phyloP scores from a whole-genome alignment of 37 sponge, comb jelly and placozoan species.

The Ianthella basta region DNA sequence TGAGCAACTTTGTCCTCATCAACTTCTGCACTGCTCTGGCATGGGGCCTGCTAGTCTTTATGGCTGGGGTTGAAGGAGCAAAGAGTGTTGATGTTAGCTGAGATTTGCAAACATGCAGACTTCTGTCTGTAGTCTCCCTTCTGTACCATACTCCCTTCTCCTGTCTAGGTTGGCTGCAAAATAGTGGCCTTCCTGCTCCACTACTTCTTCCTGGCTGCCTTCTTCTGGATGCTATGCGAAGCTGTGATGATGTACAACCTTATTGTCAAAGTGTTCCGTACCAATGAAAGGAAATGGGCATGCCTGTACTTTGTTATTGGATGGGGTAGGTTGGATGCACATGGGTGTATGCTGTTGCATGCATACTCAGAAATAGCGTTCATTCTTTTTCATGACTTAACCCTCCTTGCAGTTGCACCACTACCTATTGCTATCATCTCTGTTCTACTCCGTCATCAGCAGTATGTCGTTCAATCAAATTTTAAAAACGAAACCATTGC shows the following conservation, averaged over 20 bases:
- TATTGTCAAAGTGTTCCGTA: not conserved
- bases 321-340: no score
- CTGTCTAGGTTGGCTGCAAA: not conserved
- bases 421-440: constrained; percentile 41
- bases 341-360: no score
- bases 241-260: constrained; percentile 16
- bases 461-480: constrained; percentile 42
- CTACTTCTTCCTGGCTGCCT: constrained; percentile 9
- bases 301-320: no score
- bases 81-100: no score
- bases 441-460: not conserved
- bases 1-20: constrained; percentile 12
- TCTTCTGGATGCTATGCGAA: constrained; percentile 4
- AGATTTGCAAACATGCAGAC: no score
- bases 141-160: no score
- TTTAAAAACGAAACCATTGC: constrained; percentile 24
- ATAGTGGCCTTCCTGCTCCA: not conserved
- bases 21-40: constrained; percentile 27
- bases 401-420: constrained; percentile 26
- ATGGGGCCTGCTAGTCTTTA: constrained; percentile 14
- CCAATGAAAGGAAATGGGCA: no score
- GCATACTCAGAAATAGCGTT: no score
- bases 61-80: constrained; percentile 5
- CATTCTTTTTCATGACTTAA: no score
- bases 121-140: no score